Base-by-base conservation (phyloP, 2,113 vertebrate species). In the Noctilio leporinus region DNA sequence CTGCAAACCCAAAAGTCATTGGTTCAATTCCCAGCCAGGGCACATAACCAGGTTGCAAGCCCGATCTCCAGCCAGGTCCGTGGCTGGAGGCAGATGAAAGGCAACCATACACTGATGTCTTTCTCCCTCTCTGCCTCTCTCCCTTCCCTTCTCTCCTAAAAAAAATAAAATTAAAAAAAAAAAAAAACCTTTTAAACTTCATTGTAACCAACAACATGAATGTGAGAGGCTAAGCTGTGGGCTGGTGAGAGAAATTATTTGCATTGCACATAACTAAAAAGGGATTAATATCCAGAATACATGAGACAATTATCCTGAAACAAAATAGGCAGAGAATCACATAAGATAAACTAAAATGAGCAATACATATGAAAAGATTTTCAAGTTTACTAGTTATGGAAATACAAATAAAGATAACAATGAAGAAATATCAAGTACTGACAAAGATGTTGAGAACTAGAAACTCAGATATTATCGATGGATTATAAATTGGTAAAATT, bases 301-400 rank as follows among this genome's bases (percentile, higher is more conserved):
- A 26, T 85, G 84, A 93, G 17, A 62, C 20, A 64, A 7, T 84
- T 91, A 53, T 33, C 14, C 38, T 62, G 53, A 51, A 85, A 40
- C 55, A 94, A 73, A 96, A 89, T 15, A 67, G 75, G 75, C 33
- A 92, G 77, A 96, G 35, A 94, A 64, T 91, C 33, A 86, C 35
- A 38, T 76, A 81, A 76, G 62, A 86, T 40, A 95, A 92, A 85
- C 38, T 91, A 59, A 76, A 96, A 49, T 93, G 55, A 70, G 7
- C 14, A 89, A 55, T 94, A 86, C 82, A 73, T 86, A 57, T 30
- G 28, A 53, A 86, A 93, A 94, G 69, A 65, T 78, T 83, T 89
- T 95, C 51, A 92, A 83, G 24, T 26, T 93, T 91, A 51, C 43
- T 53, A 86, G 16, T 93, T 83, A 76, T 73, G 22, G 49, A 86